Evolutionary conservation across 1,140 invertebrate species (phyloP).

Genomic region (Neomicropteryx cornuta): DNA sequence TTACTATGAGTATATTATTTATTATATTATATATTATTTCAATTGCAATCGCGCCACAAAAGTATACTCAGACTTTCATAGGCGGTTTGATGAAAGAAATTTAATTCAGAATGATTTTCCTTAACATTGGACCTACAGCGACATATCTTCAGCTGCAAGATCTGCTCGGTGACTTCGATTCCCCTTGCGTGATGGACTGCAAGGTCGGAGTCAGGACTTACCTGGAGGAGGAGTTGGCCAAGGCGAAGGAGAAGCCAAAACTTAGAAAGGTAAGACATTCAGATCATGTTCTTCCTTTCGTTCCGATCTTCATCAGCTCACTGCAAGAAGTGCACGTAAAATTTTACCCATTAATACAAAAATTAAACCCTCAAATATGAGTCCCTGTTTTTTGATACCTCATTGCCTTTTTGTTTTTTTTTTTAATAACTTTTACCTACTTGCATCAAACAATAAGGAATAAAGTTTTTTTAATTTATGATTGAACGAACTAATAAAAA

Average conservation of each 20-base stretch:
- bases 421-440: too few relatives aligned
- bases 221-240: slow-evolving; percentile 86
- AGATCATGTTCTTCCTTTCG: not conserved
- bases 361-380: too few relatives aligned
- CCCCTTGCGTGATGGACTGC: slow-evolving; percentile 94
- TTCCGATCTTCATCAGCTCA: slow-evolving; percentile 5
- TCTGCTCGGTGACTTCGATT: slow-evolving; percentile 77
- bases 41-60: too few relatives aligned
- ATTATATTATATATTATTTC: not conserved
- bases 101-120: slow-evolving; percentile 11
- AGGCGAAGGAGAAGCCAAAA: slow-evolving; percentile 91
- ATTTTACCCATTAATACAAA: too few relatives aligned
- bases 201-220: slow-evolving; percentile 93
- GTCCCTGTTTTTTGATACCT: too few relatives aligned
- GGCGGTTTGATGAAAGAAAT: not conserved
- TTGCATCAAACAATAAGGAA: too few relatives aligned
- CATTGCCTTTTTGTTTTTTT: too few relatives aligned
- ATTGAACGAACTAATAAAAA: too few relatives aligned
- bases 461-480: too few relatives aligned
- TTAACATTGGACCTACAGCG: slow-evolving; percentile 28
- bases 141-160: slow-evolving; percentile 85
- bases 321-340: too few relatives aligned
- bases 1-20: too few relatives aligned
- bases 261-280: slow-evolving; percentile 65
- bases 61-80: too few relatives aligned